Percentiles rank a stretch among this genome's conserved stretches.
phyloP scores from a whole-genome alignment of 2,113 vertebrate genomes.

The Alouatta palliata region DNA sequence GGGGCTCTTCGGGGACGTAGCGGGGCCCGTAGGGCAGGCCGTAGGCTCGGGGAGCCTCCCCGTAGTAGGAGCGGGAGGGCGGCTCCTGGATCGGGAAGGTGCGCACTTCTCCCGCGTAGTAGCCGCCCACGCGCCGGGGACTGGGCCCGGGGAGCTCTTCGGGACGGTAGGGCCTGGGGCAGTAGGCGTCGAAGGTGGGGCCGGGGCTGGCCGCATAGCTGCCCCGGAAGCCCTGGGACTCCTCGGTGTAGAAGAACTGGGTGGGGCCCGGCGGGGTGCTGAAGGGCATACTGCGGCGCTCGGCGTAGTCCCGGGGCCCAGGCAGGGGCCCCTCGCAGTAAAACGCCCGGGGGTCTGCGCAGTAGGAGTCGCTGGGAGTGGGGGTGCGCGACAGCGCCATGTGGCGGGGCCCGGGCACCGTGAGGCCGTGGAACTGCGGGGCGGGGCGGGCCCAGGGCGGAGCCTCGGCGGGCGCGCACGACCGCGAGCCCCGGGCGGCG shows the following conservation, averaged over 20 bases:
- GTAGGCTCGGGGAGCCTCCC: constrained; percentile 84
- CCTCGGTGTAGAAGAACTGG: constrained; percentile 94
- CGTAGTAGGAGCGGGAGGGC: constrained; percentile 87
- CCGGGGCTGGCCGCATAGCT: constrained; percentile 79
- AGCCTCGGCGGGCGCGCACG: constrained; percentile 76
- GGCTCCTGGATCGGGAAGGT: constrained; percentile 67
- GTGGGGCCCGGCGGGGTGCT: constrained; percentile 89
- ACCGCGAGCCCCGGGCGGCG: constrained; percentile 81
- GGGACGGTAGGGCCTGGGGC: constrained; percentile 59
- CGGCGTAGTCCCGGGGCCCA: constrained; percentile 86
- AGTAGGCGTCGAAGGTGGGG: constrained; percentile 77
- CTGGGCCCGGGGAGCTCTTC: constrained; percentile 74
- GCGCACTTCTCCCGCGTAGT: constrained; percentile 88
- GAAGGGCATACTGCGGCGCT: constrained; percentile 89
- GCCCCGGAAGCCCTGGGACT: constrained; percentile 84
- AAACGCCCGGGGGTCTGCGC: constrained; percentile 88
- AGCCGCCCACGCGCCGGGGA: constrained; percentile 82
- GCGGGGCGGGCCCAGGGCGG: constrained; percentile 85
- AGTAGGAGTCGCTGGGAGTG: constrained; percentile 93
- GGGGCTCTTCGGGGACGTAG: constrained; percentile 72
- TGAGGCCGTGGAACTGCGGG: constrained; percentile 86
- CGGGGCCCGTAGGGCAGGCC: constrained; percentile 80
- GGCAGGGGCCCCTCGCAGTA: constrained; percentile 87
- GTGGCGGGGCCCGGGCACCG: constrained; percentile 87
- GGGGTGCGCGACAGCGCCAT: constrained; percentile 88